These are phyloP conservation scores for Nesidiocoris tenuis DNA, from an alignment of 2,888 invertebrate species.

Conservation along the genomic window DNA sequence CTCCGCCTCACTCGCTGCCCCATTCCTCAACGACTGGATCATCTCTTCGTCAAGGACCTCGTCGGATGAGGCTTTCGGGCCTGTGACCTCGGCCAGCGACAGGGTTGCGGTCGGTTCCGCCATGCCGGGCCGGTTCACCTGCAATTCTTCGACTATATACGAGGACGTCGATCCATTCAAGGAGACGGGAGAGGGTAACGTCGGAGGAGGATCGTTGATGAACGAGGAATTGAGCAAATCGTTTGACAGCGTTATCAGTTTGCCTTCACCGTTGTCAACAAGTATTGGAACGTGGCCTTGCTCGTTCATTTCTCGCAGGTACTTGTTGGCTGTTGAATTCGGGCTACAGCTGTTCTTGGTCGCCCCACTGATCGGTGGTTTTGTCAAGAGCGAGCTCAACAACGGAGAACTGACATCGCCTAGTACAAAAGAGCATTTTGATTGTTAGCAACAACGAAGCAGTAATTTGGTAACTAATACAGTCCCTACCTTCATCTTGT, in stretches of 20 bases:
- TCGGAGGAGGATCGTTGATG: conserved; percentile 47
- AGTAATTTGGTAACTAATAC: no score
- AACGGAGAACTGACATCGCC: conserved; percentile 52
- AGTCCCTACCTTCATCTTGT: neutral
- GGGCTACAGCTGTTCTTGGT: conserved; percentile 51
- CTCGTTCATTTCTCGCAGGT: conserved; percentile 54
- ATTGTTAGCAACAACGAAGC: neutral
- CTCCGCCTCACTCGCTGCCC: conserved; percentile 48
- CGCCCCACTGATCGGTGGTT: conserved; percentile 59
- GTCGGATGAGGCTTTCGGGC: conserved; percentile 2
- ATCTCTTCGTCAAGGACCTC: conserved; percentile 48
- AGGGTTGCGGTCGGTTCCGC: neutral
- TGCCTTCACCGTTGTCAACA: conserved; percentile 65
- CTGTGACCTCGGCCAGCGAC: neutral
- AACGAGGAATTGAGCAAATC: conserved; percentile 57
- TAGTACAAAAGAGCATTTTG: neutral
- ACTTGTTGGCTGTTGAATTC: conserved; percentile 51
- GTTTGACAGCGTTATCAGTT: conserved; percentile 65
- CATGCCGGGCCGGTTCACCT: neutral
- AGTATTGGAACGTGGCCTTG: conserved; percentile 60
- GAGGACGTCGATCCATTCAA: conserved; percentile 34
- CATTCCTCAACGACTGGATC: conserved; percentile 48
- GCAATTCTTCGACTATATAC: conserved; percentile 47
- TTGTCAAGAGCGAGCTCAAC: conserved; percentile 57
- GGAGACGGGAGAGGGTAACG: conserved; percentile 43